Percentiles rank a stretch among this genome's conserved stretches.
These are phyloP conservation scores for Ailurus styani DNA, from an alignment of 2,113 vertebrate genomes.

Conservation along the genomic window DNA sequence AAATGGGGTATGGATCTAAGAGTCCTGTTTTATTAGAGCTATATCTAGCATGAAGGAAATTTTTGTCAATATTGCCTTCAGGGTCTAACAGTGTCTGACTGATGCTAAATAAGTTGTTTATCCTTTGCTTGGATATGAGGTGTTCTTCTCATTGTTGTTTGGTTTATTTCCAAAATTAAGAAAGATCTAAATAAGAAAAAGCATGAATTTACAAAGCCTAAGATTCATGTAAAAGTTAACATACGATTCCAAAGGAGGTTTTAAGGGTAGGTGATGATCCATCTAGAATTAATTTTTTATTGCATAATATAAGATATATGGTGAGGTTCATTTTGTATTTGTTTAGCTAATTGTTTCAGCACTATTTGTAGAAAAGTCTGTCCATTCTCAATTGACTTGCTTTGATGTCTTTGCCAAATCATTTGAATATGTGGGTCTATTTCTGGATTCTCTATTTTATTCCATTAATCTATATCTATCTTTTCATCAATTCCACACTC, in stretches of 20 bases:
- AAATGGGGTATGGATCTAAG: neutral
- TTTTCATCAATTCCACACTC: neutral
- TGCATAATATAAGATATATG: neutral
- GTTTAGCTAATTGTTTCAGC: neutral
- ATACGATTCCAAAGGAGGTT: neutral
- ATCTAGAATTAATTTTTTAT: neutral
- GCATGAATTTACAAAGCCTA: neutral
- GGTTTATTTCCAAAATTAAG: neutral
- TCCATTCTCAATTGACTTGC: neutral
- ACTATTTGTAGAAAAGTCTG: neutral
- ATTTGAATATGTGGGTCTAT: neutral
- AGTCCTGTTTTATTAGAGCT: neutral
- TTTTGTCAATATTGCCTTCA: neutral
- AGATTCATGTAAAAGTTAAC: neutral
- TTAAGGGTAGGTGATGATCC: neutral
- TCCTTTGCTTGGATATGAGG: neutral
- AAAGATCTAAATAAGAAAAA: neutral
- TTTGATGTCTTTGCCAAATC: neutral
- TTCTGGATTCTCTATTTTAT: neutral
- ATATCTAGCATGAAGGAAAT: neutral
- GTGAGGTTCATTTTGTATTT: neutral
- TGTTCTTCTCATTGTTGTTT: neutral
- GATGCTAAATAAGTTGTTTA: neutral
- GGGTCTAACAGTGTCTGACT: neutral
- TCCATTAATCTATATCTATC: neutral